phyloP scores from a whole-genome alignment of 2,113 vertebrate genomes.

The Cygnus buccinator region DNA sequence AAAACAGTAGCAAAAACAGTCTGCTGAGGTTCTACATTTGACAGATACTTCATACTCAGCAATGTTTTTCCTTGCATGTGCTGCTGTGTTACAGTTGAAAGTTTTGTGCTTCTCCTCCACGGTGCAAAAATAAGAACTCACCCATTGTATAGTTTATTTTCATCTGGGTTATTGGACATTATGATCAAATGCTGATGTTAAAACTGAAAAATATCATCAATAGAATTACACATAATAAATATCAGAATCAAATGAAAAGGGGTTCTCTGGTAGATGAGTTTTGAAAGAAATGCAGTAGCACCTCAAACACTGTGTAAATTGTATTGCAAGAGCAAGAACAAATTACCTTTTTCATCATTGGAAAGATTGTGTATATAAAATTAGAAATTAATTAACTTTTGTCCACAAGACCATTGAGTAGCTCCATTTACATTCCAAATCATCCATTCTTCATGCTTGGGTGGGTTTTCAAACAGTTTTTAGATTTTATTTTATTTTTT shows the following conservation, averaged over 20 bases:
- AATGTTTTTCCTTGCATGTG: background rate
- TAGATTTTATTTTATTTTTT: background rate
- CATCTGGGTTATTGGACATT: background rate
- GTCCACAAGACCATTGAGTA: background rate
- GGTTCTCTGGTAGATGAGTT: background rate
- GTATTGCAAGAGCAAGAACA: background rate
- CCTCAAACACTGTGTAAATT: background rate
- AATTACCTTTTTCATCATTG: background rate
- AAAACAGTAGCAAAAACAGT: background rate
- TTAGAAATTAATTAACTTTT: slow-evolving; percentile 45
- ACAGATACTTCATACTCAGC: background rate
- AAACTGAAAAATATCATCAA: background rate
- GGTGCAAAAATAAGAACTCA: background rate
- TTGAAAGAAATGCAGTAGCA: background rate
- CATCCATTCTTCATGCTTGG: background rate
- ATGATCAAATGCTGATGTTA: background rate
- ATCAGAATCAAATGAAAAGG: background rate
- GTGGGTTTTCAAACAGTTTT: slow-evolving; percentile 1
- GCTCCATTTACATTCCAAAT: background rate
- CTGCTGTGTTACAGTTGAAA: background rate
- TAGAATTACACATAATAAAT: background rate
- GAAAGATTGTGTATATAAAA: slow-evolving; percentile 13
- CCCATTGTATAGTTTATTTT: background rate
- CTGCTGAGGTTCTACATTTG: background rate
- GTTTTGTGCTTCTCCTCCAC: background rate